A percentile compares a stretch with the other conserved stretches of the same genome.
phyloP scores from a whole-genome alignment of 2,113 vertebrate genomes.

The Lepidothrix coronata region DNA sequence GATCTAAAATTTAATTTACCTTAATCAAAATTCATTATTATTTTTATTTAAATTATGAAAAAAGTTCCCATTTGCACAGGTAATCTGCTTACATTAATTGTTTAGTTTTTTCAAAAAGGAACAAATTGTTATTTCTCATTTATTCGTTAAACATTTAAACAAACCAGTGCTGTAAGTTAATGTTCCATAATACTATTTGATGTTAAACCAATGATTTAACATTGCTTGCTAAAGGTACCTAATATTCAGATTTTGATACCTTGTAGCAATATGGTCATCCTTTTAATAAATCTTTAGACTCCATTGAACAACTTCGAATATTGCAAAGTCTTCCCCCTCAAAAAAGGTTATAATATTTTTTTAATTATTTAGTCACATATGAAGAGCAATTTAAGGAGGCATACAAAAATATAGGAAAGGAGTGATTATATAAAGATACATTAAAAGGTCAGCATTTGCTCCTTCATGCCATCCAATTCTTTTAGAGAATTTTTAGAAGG shows the following conservation, averaged over 20 bases:
- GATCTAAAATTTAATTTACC: not conserved
- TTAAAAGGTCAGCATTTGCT: not conserved
- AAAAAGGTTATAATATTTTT: not conserved
- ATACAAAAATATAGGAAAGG: not conserved
- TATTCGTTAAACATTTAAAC: not conserved
- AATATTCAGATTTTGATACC: not conserved
- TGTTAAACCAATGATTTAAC: not conserved
- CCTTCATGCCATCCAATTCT: not conserved
- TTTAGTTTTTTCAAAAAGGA: not conserved
- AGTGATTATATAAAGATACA: not conserved
- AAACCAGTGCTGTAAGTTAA: not conserved
- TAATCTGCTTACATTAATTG: not conserved
- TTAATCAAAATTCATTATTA: not conserved
- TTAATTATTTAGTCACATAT: not conserved
- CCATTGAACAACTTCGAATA: not conserved
- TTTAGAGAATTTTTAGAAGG: not conserved
- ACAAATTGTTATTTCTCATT: not conserved
- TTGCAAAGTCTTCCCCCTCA: fast-evolving
- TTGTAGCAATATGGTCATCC: not conserved
- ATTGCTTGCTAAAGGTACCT: not conserved
- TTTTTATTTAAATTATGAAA: not conserved
- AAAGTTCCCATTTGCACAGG: not conserved
- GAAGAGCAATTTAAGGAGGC: not conserved
- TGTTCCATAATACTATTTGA: not conserved
- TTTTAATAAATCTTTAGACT: not conserved